These are phyloP conservation scores for Indicator maculatus DNA, from an alignment of 2,113 vertebrate species.

Conservation along the genomic window DNA sequence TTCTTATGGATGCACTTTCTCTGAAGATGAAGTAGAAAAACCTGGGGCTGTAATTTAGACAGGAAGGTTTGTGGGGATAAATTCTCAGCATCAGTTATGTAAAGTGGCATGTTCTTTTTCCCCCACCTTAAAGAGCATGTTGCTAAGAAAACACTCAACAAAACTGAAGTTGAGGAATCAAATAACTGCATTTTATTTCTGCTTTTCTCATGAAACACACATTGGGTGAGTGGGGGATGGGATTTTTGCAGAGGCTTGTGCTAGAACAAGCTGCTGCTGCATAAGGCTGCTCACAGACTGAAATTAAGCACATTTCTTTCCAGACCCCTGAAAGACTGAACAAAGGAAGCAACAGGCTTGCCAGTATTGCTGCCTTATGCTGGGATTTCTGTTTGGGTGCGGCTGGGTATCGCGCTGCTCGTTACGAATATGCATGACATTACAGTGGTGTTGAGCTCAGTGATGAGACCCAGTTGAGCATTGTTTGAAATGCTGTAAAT, in stretches of 20 bases:
- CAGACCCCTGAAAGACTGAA: background rate
- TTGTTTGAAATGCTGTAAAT: constrained; percentile 11
- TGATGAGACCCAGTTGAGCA: background rate
- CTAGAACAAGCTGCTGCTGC: background rate
- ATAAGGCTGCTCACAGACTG: background rate
- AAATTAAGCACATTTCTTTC: background rate
- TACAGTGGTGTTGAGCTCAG: background rate
- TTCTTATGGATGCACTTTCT: background rate
- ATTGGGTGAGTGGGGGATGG: background rate
- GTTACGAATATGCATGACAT: background rate
- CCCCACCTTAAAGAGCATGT: background rate
- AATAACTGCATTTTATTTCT: background rate
- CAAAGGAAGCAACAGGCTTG: background rate
- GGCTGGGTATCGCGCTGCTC: background rate
- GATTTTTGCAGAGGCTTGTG: background rate
- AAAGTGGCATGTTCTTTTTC: background rate
- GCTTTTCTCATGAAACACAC: background rate
- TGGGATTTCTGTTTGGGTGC: background rate
- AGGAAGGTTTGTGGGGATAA: background rate
- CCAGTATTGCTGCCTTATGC: background rate
- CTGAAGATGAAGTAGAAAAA: background rate
- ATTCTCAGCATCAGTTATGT: background rate
- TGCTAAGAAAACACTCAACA: background rate
- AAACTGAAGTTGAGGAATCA: background rate
- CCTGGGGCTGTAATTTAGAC: background rate